Evolutionary conservation across 2,797 vertebrate genomes (phyloP), one percentile per base, ranked within the genome.

Genomic region (Hippopotamyrus pictus): DNA sequence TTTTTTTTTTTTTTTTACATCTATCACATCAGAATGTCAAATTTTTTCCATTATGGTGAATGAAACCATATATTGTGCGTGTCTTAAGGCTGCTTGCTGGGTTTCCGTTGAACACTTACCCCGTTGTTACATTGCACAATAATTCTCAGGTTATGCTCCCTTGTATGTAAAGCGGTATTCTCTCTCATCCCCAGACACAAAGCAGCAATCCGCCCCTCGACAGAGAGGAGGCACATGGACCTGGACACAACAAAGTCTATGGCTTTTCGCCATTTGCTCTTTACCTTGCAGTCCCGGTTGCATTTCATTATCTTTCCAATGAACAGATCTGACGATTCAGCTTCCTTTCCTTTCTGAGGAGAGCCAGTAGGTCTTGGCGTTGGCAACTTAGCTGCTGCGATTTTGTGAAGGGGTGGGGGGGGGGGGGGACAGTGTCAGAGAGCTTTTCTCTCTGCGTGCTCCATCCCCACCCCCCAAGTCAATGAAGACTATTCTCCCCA

Each of bases 371-470:
- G 87, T 91, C 93, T 89, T 92, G 85, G 90, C 93, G 92, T 93
- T 95, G 94, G 95, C 92, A 93, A 92, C 92, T 89, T 90, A 91
- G 93, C 88, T 87, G 90, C 91, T 9, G 89, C 93, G 29, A 29
- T 53, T 50, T 69, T 53, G n/a, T 33, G 33, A 3, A 14, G 48
- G 65, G 50, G 48, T 46, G 65, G 73, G 88, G 51, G 46, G 17
- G 73, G 53, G 82, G 0, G 8, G 44, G 65, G 5, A 19, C 3
- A 1, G 14, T 76, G 69, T 50, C 50, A 54, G 88, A 90, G 65
- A 76, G 91, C 54, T 90, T 92, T 93, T 93, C 94, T 95, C 92
- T 94, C 93, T 94, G 92, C 92, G 92, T 94, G 92, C 92, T 14
- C 51, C 48, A 11, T 33, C 84, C 25, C 50, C 84, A 25, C 85